These are phyloP conservation scores for Yponomeuta sedellus DNA, from an alignment of 2,888 invertebrate genomes.

Conservation along the genomic window DNA sequence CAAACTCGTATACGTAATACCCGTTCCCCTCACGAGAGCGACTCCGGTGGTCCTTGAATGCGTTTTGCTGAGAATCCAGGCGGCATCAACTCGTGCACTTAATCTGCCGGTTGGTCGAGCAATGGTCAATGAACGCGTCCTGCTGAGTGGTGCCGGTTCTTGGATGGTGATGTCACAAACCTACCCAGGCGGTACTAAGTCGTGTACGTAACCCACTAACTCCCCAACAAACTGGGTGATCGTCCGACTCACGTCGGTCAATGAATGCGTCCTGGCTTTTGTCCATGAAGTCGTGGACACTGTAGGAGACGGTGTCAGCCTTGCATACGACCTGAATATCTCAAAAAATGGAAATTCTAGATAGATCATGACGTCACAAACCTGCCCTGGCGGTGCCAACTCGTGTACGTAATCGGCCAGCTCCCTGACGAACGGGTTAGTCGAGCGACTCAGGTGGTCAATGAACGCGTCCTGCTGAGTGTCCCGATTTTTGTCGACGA, in stretches of 20 bases:
- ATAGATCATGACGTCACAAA: constrained; percentile 34
- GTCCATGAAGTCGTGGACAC: constrained; percentile 80
- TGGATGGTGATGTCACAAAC: constrained; percentile 44
- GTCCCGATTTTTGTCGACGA: constrained; percentile 94
- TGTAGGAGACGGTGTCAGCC: no score
- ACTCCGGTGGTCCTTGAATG: no score
- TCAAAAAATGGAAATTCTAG: no score
- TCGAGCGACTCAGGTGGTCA: constrained; percentile 90
- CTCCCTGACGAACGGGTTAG: constrained; percentile 88
- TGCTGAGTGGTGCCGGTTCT: constrained; percentile 75
- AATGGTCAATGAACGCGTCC: constrained; percentile 92
- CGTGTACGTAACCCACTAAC: constrained; percentile 75
- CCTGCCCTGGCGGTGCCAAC: constrained; percentile 80
- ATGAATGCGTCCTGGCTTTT: constrained; percentile 95
- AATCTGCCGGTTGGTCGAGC: constrained; percentile 84
- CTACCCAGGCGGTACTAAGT: constrained; percentile 79
- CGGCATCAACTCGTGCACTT: constrained; percentile 70
- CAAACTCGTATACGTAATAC: no score
- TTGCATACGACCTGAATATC: no score
- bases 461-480: constrained; percentile 96
- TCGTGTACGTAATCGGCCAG: constrained; percentile 76
- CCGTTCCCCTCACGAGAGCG: no score
- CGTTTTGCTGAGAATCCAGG: no score
- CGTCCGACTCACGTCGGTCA: constrained; percentile 90
- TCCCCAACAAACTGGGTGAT: constrained; percentile 89